Base-by-base conservation (phyloP, 2,888 invertebrate species). In the Tenthredo livida region DNA sequence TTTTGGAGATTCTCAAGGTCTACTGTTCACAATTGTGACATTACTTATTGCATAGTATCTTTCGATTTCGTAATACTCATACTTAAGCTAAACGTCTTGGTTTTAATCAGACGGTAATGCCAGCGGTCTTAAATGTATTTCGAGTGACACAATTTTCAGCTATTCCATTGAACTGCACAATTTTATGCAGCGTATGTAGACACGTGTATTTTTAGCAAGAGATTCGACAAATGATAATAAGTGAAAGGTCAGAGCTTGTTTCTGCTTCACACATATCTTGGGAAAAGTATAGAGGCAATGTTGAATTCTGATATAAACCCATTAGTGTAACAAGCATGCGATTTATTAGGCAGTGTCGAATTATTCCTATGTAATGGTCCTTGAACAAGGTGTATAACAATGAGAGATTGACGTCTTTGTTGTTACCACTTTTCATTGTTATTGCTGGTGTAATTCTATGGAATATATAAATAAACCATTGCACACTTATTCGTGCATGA, bases 41-140 rank as follows among this genome's bases (percentile, higher is more conserved):
- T 54, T 29, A 50, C 25, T 29, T 7, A 50, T 77, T 50, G 0
- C 25, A 9, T 77, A 50, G 25, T 25, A 21, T 40, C 40, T 12
- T 21, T 25, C 21, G 5, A 73, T 73, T 17, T 43, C 29, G 7
- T 47, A 77, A 50, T 77, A 77, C 29, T 29, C 29, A 7, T 15
- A 50, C 47, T 29, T 15, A 15, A 54, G 7, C n/a, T n/a, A n/a
- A n/a, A 29, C 33, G 15, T 29, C 29, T n/a, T 33, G 29, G 54
- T 77, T 77, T 15, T 77, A n/a, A 50, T 77, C 25, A n/a, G 33
- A 77, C 29, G 17, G 17, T 54, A 77, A 47, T 54, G 21, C n/a
- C 6, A 75, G 40, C 4, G 1, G 7, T 47, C 12, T 10, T 25
- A 12, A 25, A 21, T 61, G 0, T 61, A 25, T 61, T 25, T 25